Evolutionary conservation across 2,888 invertebrate species (phyloP).

Genomic region (Coenonympha arcania): DNA sequence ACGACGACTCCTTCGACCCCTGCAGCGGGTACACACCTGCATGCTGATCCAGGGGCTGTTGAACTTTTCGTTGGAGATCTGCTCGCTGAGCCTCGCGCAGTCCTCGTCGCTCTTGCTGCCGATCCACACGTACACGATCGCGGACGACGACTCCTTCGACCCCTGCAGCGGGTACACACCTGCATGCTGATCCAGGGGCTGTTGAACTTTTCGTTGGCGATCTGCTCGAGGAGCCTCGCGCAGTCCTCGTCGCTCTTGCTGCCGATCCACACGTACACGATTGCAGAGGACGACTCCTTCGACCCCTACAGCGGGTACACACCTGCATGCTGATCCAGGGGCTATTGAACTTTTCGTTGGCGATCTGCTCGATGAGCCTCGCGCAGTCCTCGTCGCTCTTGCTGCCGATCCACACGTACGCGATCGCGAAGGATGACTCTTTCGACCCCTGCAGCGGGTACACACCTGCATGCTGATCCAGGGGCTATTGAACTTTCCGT

Average conservation of each 20-base stretch:
- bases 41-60: constrained; percentile 85
- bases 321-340: constrained; percentile 86
- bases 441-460: constrained; percentile 89
- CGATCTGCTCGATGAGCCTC: constrained; percentile 90
- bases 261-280: constrained; percentile 97
- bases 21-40: constrained; percentile 87
- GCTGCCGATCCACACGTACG: constrained; percentile 96
- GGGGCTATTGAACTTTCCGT: constrained; percentile 90
- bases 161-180: constrained; percentile 87
- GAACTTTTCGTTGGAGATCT: constrained; percentile 94
- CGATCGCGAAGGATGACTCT: constrained; percentile 84
- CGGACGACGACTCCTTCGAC: constrained; percentile 81
- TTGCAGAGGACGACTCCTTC: constrained; percentile 83
- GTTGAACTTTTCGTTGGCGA: constrained; percentile 94
- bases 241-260: constrained; percentile 88
- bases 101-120: constrained; percentile 89
- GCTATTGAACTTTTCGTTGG: constrained; percentile 92
- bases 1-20: constrained; percentile 82
- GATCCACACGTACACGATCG: constrained; percentile 97
- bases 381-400: constrained; percentile 89
- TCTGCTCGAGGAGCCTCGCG: constrained; percentile 88
- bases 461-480: constrained; percentile 84
- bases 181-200: constrained; percentile 84
- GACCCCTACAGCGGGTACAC: constrained; percentile 86
- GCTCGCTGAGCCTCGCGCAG: constrained; percentile 88